Evolutionary conservation across 2,888 invertebrate genomes (phyloP), one percentile per base, ranked within the genome.

Genomic region (Polylopha cassiicola): DNA sequence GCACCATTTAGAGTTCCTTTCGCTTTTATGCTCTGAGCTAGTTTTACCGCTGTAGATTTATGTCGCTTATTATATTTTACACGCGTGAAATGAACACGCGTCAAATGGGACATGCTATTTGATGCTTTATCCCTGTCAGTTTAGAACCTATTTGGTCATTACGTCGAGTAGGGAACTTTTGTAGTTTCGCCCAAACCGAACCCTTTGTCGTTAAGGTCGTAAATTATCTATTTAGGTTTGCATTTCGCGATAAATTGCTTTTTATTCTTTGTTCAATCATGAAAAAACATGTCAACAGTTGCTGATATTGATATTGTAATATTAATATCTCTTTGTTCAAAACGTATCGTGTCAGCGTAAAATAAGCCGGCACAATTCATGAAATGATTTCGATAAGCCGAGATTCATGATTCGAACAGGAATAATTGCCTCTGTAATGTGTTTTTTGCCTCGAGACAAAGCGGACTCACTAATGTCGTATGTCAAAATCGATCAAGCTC

Each of bases 41-140:
- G 46, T 50, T 56, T 56, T 55, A 55, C 51, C 58, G 59, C 70
- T 63, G 61, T 65, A 68, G 72, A 82, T 81, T 80, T 80, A 79
- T 77, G 66, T 69, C 68, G 67, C 76, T 80, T 80, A 80, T 80
- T 77, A 79, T 72, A 76, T 80, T 80, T 78, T 76, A 74, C 69
- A 70, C 73, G 74, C 78, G 73, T 73, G 77, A 77, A 80, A 76
- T 76, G 72, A 76, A 67, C 72, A 67, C 56, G 65, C 58, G 55
- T 57, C 45, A 63, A 61, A 61, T 57, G 56, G 63, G 57, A 63
- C 67, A 72, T 64, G 65, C 72, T 61, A 80, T 76, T 75, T 63
- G 58, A 61, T 55, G 65, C 77, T 71, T 66, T 80, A 78, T 73
- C 57, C 51, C 58, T 53, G 53, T 56, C 36, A 48, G 44, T 51